Percentiles rank a stretch among this genome's conserved stretches.
These are phyloP conservation scores for Lasioglossum pauxillum DNA, from an alignment of 2,888 invertebrate genomes.

Conservation along the genomic window DNA sequence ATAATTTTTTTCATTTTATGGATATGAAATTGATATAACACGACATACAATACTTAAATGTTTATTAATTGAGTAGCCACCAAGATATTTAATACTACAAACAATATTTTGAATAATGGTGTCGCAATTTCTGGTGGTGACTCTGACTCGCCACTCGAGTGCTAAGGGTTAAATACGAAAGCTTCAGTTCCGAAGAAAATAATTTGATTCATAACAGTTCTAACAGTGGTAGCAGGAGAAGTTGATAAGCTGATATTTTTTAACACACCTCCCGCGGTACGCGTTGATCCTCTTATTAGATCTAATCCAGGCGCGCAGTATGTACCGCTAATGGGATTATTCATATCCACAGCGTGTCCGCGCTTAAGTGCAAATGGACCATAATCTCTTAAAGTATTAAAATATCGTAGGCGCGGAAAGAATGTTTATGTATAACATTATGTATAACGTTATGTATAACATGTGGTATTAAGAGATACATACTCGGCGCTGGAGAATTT, in stretches of 20 bases:
- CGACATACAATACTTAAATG: too few species aligned
- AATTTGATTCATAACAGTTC: neutral
- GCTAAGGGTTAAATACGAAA: too few species aligned
- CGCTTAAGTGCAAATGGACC: slow-evolving; percentile 1
- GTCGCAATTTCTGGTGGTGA: too few species aligned
- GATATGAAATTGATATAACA: too few species aligned
- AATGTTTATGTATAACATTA: neutral
- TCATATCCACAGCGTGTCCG: neutral
- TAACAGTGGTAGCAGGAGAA: neutral
- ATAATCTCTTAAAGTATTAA: neutral
- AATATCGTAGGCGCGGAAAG: neutral
- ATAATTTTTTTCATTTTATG: too few species aligned
- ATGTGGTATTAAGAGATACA: neutral
- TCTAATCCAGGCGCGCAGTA: neutral
- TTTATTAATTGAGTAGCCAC: too few species aligned
- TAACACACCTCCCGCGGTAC: neutral
- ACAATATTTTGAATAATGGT: too few species aligned
- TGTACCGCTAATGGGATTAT: neutral
- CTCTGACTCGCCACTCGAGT: too few species aligned
- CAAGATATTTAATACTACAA: too few species aligned
- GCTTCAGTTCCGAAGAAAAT: neutral
- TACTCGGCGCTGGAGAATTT: neutral
- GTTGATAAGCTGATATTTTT: neutral
- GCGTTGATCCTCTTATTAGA: slow-evolving; percentile 1
- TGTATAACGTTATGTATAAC: neutral